phyloP scores from a whole-genome alignment of 2,113 vertebrate genomes.

The Carassius carassius region DNA sequence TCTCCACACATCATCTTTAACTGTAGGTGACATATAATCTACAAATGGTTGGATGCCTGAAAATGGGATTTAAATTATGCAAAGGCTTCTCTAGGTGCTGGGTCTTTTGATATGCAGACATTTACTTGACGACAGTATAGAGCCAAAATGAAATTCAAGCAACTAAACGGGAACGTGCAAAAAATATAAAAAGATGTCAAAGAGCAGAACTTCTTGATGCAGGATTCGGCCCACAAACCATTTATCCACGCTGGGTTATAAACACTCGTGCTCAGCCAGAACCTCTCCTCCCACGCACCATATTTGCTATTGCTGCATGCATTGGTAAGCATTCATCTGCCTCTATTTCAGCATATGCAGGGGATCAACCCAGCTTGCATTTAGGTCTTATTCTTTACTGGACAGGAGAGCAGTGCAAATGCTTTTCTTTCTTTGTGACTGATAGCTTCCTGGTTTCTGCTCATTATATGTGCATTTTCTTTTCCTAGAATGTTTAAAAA shows the following conservation, averaged over 20 bases:
- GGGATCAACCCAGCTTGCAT: slow-evolving; percentile 5
- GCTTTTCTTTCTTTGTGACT: not conserved
- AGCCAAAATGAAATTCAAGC: slow-evolving; percentile 21
- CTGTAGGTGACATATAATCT: slow-evolving; percentile 47
- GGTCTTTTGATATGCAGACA: slow-evolving; percentile 33
- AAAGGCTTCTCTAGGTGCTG: slow-evolving; percentile 45
- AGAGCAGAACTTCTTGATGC: slow-evolving; percentile 9
- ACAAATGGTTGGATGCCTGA: slow-evolving; percentile 33
- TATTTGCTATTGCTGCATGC: slow-evolving; percentile 24
- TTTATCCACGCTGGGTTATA: slow-evolving; percentile 18
- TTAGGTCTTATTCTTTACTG: slow-evolving; percentile 14
- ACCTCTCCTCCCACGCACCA: slow-evolving; percentile 33
- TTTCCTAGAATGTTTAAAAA: not conserved
- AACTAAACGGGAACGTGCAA: not conserved
- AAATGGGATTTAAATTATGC: slow-evolving; percentile 54
- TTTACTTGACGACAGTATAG: slow-evolving; percentile 40
- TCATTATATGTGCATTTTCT: not conserved
- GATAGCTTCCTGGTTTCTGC: not conserved
- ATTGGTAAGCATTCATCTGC: slow-evolving; percentile 30
- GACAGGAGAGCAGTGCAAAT: slow-evolving; percentile 10
- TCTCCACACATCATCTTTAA: slow-evolving; percentile 49
- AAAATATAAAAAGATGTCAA: slow-evolving; percentile 10
- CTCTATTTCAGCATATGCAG: slow-evolving; percentile 35
- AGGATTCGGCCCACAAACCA: slow-evolving; percentile 31
- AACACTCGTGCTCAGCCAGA: slow-evolving; percentile 26